Base-by-base conservation (phyloP, 2,888 invertebrate genomes). In the Drepana falcataria region DNA sequence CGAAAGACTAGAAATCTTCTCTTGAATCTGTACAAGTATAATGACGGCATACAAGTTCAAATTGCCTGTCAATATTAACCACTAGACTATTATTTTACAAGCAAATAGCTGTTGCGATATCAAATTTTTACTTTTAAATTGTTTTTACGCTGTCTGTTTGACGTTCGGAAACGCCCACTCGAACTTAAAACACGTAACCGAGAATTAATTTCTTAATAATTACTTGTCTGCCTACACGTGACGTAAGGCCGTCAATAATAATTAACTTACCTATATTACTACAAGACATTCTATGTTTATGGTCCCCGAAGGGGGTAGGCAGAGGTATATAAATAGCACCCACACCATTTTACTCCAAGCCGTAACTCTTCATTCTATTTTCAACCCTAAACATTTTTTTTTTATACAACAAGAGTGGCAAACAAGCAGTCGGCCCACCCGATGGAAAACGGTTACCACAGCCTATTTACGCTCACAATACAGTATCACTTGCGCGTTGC, bases 1-100 rank as follows among this genome's bases (percentile, higher is more conserved):
- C 79, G 69, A 74, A 70, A 70, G 78, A 69, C 82, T 82, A 82
- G 83, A 75, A 77, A 78, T 77, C 73, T 75, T 77, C 74, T 68
- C 71, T 67, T 66, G 63, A 55, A 72, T 71, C 74, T 69, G 66
- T 69, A 66, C 64, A 44, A 2, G 7, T 48, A 62, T 75, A 78
- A 75, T 75, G 69, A 74, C 74, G 73, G 71, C 76, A 71, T 73
- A 73, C 71, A 70, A 69, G 68, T 73, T 68, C 63, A 65, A 72
- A 78, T 81, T 73, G 71, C 73, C 73, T 77, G 78, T 75, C 79
- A 79, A 77, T 77, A 77, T 69, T 69, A 70, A 72, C 66, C 58
- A 44, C 59, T 63, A 48, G 63, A 64, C 71, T 66, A 74, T 72
- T 73, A 69, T 67, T 71, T 68, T 68, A 68, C 63, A 63, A 69